Evolutionary conservation across 2,113 vertebrate genomes (phyloP), one percentile per base, ranked within the genome.

Genomic region (Speoplatyrhinus poulsoni): DNA sequence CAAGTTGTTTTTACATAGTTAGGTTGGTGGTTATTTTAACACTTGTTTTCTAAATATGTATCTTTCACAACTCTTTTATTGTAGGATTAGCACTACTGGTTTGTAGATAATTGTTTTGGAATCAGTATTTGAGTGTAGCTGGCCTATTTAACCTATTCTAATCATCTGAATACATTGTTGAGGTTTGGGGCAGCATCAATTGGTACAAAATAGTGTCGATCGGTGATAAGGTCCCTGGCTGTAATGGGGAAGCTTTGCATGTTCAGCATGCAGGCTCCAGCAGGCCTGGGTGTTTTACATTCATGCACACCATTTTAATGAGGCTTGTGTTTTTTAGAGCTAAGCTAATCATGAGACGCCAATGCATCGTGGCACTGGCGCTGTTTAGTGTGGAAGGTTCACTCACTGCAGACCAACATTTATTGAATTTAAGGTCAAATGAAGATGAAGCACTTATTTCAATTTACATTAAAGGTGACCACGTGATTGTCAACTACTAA

Each of bases 281-380:
- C 74, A 77, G 17, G 69, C 50, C 71, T 69, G 50, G 72, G 75
- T 19, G 19, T 19, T 19, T 19, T 19, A 19, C 19, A 19, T 19
- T 19, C 19, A 19, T 19, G 19, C 73, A 67, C 67, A 17, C 36
- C n/a, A 0, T 64, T 72, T 60, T 74, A 60, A 80, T 41, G 60
- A 54, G 49, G 78, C 81, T 73, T 60, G 47, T 19, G 8, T 53
- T 52, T 33, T 68, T 67, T 52, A 49, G 75, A 36, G 26, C n/a
- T 61, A 26, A 62, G 63, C 50, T 46, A 52, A 54, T 70, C 8
- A 9, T 57, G 11, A 11, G 16, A 46, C 26, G 70, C 16, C n/a
- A 63, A 47, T 9, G 15, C 12, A 0, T 36, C 58, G 15, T 59
- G 17, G 60, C 46, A 13, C n/a, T 57, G 9, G 10, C 46, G 56